Base-by-base conservation (phyloP, 1,140 invertebrate genomes). In the Apocrypta bakeri region DNA sequence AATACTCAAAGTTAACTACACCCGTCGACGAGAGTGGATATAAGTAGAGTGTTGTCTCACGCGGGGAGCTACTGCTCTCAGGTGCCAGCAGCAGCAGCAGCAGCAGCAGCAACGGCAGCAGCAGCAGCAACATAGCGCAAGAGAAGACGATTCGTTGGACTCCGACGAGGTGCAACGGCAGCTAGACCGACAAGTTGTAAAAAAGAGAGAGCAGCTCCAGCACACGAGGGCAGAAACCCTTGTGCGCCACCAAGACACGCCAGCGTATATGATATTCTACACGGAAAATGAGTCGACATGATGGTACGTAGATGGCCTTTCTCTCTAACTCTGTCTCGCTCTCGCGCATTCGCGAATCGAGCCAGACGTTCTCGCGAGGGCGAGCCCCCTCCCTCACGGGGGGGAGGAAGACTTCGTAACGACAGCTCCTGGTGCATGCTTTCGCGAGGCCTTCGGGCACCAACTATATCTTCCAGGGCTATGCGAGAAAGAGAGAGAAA, bases 261-360 rank as follows among this genome's bases (percentile, higher is more conserved):
- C 79, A 75, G 78, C 93, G 91, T 92, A 90, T 91, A 92, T 92
- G 91, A 92, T 86, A 92, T 89, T 92, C 87, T 89, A 91, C 89
- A 92, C 90, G 89, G 93, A 95, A 95, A 94, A 96, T 96, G 95
- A 96, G 94, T 94, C 94, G 95, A 93, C 95, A 96, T 95, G 95
- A 96, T 94, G 95, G 95, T 96, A 93, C 93, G 94, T 92, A 88
- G 90, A 92, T 86, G 84, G 84, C 73, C 84, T 87, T 84, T 63
- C 64, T 66, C 29, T 73, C 71, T 63, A 27, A 1, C 24, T 24
- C 1, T 31, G 61, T 17, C 31, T 48, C 12, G 29, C 42, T 76
- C 37, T 75, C 31, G 27, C 27, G 73, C 73, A 8, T 24, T 29
- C 63, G 25, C 1, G 63, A 66, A 29, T 56, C 48, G 63, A 27